These are phyloP conservation scores for Myotis pilosus DNA, from an alignment of 2,797 vertebrate species.

Conservation along the genomic window DNA sequence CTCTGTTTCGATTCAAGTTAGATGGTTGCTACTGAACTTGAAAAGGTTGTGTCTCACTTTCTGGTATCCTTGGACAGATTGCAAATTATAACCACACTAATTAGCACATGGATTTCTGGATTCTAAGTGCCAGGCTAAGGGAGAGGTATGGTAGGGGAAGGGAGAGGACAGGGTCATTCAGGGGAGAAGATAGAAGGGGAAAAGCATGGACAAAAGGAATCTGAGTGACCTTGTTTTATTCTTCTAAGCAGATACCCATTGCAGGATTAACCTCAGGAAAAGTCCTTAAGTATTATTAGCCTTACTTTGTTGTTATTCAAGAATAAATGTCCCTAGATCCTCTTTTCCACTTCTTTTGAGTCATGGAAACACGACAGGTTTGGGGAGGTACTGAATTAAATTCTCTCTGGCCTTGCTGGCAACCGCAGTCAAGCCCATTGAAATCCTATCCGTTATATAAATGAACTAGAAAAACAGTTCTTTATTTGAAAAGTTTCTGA, in stretches of 20 bases:
- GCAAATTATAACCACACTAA: slow-evolving; percentile 81
- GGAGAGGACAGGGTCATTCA: not conserved
- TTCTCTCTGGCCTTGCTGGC: not conserved
- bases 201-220: slow-evolving; percentile 23
- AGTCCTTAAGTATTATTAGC: not conserved
- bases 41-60: slow-evolving; percentile 75
- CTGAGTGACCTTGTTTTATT: slow-evolving; percentile 28
- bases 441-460: slow-evolving; percentile 44
- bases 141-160: not conserved
- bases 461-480: not conserved
- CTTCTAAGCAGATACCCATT: not conserved
- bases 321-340: not conserved
- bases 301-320: not conserved
- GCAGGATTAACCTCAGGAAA: slow-evolving; percentile 54
- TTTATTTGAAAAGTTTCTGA: slow-evolving; percentile 1
- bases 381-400: not conserved
- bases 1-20: slow-evolving; percentile 77
- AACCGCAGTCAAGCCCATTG: not conserved
- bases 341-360: slow-evolving; percentile 5
- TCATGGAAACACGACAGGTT: slow-evolving; percentile 43
- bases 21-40: slow-evolving; percentile 71
- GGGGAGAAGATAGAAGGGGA: not conserved
- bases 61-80: slow-evolving; percentile 73
- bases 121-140: slow-evolving; percentile 50
- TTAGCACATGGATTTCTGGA: slow-evolving; percentile 71